Base-by-base conservation (phyloP, 2,888 invertebrate genomes). In the Eulithis testata region DNA sequence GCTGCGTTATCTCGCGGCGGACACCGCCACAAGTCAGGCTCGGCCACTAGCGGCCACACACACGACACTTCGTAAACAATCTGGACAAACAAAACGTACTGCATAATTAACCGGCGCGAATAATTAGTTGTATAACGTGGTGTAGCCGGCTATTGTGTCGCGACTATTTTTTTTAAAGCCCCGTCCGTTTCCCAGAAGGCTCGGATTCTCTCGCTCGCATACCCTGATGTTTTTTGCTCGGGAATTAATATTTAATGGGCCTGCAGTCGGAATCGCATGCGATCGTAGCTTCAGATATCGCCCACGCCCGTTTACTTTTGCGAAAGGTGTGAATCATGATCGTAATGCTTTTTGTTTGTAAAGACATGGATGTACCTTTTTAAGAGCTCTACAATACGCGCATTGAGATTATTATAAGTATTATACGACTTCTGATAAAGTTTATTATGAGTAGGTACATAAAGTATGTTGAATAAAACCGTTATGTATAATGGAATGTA, bases 101-200 rank as follows among this genome's bases (percentile, higher is more conserved):
- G 85, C 83, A 89, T 88, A 88, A 90, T 89, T 88, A 90, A 85
- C 84, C 83, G 83, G 83, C 82, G 84, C 83, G 85, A 86, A 88
- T 84, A 89, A 89, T 90, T 90, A 89, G 87, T 89, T 90, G 88
- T 88, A 85, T 87, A 89, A 87, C 86, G 87, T 88, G 88, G 86
- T 88, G 85, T 87, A 89, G 87, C 86, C 84, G 82, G 83, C 84
- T 79, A 85, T 88, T 87, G 88, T 90, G 88, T 86, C 83, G 85
- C 80, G 80, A 79, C 79, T 76, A 78, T 82, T 83, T 84, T 40
- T 83, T 84, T 81, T 73, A 77, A 83, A 81, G 76, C 77, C 76
- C 76, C 55, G 63, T 78, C 79, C 79, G 79, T 80, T 91, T 91
- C 91, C 86, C 87, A 91, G 91, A 91, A 91, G 90, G 88, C 81